Conservation (phyloP, 2,888 invertebrate genomes). For the Nomada ruficornis region DNA sequence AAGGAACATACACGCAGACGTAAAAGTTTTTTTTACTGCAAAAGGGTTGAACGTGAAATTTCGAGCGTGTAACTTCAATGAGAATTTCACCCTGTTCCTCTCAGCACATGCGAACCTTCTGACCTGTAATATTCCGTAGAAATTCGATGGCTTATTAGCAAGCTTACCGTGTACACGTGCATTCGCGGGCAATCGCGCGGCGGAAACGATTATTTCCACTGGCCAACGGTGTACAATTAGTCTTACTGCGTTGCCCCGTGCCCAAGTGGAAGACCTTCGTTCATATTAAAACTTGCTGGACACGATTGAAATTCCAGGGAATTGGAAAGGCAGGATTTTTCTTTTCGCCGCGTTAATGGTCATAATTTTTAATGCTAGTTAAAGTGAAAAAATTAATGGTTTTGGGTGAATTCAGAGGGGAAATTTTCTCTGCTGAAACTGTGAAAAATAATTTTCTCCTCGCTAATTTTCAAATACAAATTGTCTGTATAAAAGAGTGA, state of each 20-base stretch:
- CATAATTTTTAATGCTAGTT: too few relatives aligned
- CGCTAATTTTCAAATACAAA: too few relatives aligned
- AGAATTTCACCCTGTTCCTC: constrained; percentile 21
- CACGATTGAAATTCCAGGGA: neutral
- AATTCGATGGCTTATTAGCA: constrained; percentile 54
- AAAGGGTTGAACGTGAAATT: constrained; percentile 26
- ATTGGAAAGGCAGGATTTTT: neutral
- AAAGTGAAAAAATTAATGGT: too few relatives aligned
- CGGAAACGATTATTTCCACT: constrained; percentile 57
- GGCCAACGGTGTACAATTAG: constrained; percentile 51
- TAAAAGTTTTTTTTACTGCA: neutral
- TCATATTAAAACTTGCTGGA: neutral
- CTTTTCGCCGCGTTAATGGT: neutral
- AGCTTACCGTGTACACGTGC: constrained; percentile 18
- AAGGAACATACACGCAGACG: too few relatives aligned
- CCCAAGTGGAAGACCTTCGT: constrained; percentile 29
- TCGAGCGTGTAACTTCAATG: neutral
- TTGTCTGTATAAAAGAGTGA: neutral
- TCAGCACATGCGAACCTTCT: constrained; percentile 38
- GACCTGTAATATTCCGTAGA: constrained; percentile 44
- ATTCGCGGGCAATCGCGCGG: constrained; percentile 36
- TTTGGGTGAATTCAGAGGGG: too few relatives aligned
- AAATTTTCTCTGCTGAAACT: too few relatives aligned
- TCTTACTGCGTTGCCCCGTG: constrained; percentile 22
- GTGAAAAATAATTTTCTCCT: too few relatives aligned